Evolutionary conservation across 2,113 vertebrate genomes (phyloP).

Genomic region (Corythornis madagascariensis): DNA sequence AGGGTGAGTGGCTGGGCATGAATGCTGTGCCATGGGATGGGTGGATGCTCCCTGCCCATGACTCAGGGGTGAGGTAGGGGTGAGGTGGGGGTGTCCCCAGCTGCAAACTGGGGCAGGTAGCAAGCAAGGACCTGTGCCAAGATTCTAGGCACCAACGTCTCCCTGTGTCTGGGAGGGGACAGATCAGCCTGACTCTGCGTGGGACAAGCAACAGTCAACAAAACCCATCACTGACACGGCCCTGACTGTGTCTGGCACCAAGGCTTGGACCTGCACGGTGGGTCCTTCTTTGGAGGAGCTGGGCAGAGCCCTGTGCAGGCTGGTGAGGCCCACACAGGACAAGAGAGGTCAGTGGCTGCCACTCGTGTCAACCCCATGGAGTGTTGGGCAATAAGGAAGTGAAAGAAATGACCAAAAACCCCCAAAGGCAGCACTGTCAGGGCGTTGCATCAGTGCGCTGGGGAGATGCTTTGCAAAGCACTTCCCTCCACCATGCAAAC

Average conservation of each 20-base stretch:
- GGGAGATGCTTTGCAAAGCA: background rate
- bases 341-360: background rate
- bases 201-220: accelerated
- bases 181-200: background rate
- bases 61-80: slow-evolving; percentile 3
- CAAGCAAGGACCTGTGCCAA: background rate
- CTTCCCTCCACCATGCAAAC: background rate
- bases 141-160: background rate
- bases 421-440: background rate
- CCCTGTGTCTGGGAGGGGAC: background rate
- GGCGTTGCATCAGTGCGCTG: background rate
- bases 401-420: background rate
- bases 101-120: background rate
- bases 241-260: background rate
- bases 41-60: background rate
- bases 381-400: slow-evolving; percentile 46
- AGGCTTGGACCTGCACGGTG: background rate
- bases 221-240: accelerated
- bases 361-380: background rate
- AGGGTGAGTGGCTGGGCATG: background rate
- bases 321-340: background rate
- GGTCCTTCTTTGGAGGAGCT: background rate
- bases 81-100: background rate
- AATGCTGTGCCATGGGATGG: background rate
- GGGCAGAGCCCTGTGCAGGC: background rate